These are phyloP conservation scores for Calliphora vomitoria DNA, from an alignment of 2,888 invertebrate genomes.

Conservation along the genomic window DNA sequence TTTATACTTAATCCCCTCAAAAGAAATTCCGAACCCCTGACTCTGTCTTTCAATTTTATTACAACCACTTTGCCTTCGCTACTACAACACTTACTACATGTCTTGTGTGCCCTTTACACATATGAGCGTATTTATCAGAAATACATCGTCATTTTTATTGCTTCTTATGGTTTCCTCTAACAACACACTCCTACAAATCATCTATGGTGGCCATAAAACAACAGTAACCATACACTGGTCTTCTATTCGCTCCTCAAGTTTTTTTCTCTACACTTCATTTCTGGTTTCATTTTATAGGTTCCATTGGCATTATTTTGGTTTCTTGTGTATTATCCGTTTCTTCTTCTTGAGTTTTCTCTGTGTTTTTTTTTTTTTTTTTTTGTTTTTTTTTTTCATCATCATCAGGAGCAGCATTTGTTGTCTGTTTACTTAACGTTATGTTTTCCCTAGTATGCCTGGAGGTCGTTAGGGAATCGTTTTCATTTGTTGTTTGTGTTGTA, in stretches of 20 bases:
- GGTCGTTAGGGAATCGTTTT: constrained; percentile 59
- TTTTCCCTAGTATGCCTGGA: constrained; percentile 55
- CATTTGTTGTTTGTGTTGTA: constrained; percentile 3
- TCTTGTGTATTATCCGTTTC: constrained; percentile 11
- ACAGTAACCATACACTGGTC: constrained; percentile 15
- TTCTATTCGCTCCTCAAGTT: not conserved
- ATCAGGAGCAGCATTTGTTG: constrained; percentile 10
- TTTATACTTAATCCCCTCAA: too few relatives aligned
- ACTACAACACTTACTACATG: constrained; percentile 34
- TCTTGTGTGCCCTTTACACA: not conserved
- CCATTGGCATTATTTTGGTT: constrained; percentile 37
- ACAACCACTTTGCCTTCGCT: constrained; percentile 17
- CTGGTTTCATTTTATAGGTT: constrained; percentile 24
- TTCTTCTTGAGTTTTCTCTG: not conserved
- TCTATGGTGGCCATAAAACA: constrained; percentile 2
- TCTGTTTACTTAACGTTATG: constrained; percentile 40
- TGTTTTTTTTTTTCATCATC: not conserved
- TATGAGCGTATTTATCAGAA: constrained; percentile 49
- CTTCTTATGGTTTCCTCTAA: constrained; percentile 45
- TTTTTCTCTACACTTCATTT: not conserved
- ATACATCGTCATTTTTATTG: constrained; percentile 56
- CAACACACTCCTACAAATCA: constrained; percentile 33
- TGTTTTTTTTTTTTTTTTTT: constrained; percentile 11
- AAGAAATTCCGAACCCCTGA: not conserved
- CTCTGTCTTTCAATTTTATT: constrained; percentile 2